Conservation (phyloP, 2,113 vertebrate genomes). For the Pipa parva region DNA sequence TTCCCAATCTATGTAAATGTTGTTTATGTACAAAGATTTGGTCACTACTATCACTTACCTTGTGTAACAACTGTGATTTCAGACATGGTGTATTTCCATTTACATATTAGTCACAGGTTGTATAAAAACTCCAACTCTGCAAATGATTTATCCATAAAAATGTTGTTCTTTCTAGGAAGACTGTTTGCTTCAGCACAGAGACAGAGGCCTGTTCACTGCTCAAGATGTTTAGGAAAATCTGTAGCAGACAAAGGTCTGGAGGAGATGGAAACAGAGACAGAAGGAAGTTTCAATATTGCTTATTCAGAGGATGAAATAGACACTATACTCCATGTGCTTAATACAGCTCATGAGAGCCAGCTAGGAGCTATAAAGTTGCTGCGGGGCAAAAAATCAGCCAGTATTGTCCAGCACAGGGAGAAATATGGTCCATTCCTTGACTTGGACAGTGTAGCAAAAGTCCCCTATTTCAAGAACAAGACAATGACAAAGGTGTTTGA, state of each 20-base stretch:
- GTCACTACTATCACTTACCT: too few relatives aligned
- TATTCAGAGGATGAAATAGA: conserved; percentile 63
- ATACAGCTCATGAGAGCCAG: conserved; percentile 58
- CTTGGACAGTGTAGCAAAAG: conserved; percentile 62
- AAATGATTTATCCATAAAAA: too few relatives aligned
- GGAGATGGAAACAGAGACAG: background rate
- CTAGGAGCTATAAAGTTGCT: conserved; percentile 60
- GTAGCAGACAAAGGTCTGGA: conserved; percentile 29
- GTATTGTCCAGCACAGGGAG: conserved; percentile 57
- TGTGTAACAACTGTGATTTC: too few relatives aligned
- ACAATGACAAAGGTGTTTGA: conserved; percentile 60
- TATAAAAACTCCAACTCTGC: too few relatives aligned
- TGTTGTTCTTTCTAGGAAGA: background rate
- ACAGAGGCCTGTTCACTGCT: conserved; percentile 56
- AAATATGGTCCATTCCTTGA: conserved; percentile 62
- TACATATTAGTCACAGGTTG: too few relatives aligned
- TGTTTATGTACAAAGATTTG: too few relatives aligned
- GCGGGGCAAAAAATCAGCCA: conserved; percentile 62
- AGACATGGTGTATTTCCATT: too few relatives aligned
- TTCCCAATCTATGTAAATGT: too few relatives aligned
- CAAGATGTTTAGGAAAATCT: conserved; percentile 59
- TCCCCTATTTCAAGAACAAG: conserved; percentile 67
- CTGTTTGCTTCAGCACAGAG: background rate
- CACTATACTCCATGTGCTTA: conserved; percentile 63
- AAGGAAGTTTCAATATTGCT: conserved; percentile 19